Evolutionary conservation across 2,888 invertebrate genomes (phyloP).

Genomic region (Asteroscopus sphinx): DNA sequence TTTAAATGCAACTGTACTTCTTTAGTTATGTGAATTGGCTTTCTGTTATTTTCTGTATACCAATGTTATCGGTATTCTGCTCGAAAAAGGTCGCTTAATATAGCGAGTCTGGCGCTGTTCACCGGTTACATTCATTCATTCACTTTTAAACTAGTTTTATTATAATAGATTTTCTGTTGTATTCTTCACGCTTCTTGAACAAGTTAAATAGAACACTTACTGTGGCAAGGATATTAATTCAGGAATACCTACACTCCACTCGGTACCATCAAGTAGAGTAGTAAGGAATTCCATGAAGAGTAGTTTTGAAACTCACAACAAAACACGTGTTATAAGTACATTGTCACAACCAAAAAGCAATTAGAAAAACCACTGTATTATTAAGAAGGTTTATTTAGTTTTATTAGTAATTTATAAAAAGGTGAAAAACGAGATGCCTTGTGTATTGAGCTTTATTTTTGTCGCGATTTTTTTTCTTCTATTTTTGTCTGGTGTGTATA

Average conservation of each 20-base stretch:
- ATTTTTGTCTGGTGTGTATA: slow-evolving; percentile 42
- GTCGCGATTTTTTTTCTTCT: slow-evolving; percentile 49
- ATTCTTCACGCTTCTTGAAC: too few relatives aligned
- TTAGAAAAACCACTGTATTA: slow-evolving; percentile 20
- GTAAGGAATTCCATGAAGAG: slow-evolving; percentile 2
- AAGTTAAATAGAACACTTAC: slow-evolving; percentile 15
- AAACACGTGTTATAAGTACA: slow-evolving; percentile 3
- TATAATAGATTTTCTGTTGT: too few relatives aligned
- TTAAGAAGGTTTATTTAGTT: slow-evolving; percentile 42
- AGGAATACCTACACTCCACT: slow-evolving; percentile 10
- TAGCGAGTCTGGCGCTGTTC: too few relatives aligned
- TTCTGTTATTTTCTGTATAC: too few relatives aligned
- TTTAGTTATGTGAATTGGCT: too few relatives aligned
- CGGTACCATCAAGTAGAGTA: slow-evolving; percentile 12
- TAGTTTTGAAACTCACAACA: background rate
- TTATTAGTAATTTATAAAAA: slow-evolving; percentile 37
- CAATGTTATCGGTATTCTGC: too few relatives aligned
- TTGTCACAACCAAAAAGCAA: slow-evolving; percentile 18
- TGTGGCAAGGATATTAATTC: slow-evolving; percentile 13
- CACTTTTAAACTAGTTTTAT: too few relatives aligned
- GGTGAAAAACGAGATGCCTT: slow-evolving; percentile 59
- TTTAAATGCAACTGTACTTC: too few relatives aligned
- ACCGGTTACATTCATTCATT: too few relatives aligned
- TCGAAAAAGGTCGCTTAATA: too few relatives aligned
- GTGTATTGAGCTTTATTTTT: slow-evolving; percentile 65